Conservation (phyloP, 1,140 invertebrate genomes). For the Drosophila murphyi region DNA sequence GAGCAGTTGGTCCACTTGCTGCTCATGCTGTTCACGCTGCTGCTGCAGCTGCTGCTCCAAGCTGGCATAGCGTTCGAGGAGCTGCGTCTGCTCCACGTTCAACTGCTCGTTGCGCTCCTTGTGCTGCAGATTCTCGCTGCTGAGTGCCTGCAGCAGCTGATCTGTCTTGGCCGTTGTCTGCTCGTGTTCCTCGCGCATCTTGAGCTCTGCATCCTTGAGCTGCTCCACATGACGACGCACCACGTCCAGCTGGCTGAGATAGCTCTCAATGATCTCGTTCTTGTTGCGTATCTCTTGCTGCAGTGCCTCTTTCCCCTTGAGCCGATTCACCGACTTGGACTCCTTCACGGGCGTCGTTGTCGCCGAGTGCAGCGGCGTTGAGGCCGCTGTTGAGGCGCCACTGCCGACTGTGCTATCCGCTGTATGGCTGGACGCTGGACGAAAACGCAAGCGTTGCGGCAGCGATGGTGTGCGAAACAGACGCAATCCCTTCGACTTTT, state of each 20-base stretch:
- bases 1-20: slow-evolving; percentile 65
- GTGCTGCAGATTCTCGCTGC: slow-evolving; percentile 59
- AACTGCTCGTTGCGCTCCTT: slow-evolving; percentile 71
- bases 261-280: slow-evolving; percentile 80
- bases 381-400: slow-evolving; percentile 68
- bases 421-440: slow-evolving; percentile 67
- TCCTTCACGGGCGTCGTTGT: slow-evolving; percentile 80
- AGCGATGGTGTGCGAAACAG: slow-evolving; percentile 80
- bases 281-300: slow-evolving; percentile 81
- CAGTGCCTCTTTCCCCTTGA: slow-evolving; percentile 82
- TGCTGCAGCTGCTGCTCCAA: slow-evolving; percentile 68
- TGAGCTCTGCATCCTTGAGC: slow-evolving; percentile 73
- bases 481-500: slow-evolving; percentile 78
- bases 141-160: slow-evolving; percentile 62
- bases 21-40: slow-evolving; percentile 63
- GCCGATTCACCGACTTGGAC: slow-evolving; percentile 68
- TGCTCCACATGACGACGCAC: slow-evolving; percentile 76
- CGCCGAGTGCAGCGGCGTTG: slow-evolving; percentile 75
- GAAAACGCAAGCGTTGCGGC: slow-evolving; percentile 80
- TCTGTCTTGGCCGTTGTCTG: slow-evolving; percentile 62
- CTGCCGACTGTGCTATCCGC: slow-evolving; percentile 35
- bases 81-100: slow-evolving; percentile 47
- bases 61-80: slow-evolving; percentile 44
- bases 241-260: slow-evolving; percentile 77
- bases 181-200: slow-evolving; percentile 72